Conservation (phyloP, 2,888 invertebrate species). For the Epinotia brunnichana region DNA sequence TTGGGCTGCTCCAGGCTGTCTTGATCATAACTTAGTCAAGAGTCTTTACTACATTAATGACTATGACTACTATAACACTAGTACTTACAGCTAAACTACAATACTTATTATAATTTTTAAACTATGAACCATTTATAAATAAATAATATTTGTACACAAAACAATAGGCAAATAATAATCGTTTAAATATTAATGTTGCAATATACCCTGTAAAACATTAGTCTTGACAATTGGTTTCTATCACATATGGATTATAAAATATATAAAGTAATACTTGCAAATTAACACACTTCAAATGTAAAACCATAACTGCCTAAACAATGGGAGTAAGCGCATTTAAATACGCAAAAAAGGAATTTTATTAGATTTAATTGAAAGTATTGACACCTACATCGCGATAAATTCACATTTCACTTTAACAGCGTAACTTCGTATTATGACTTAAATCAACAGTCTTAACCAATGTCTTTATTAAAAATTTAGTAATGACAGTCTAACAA, state of each 20-base stretch:
- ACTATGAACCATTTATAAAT: not conserved
- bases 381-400: slow-evolving; percentile 75
- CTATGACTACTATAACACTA: not conserved
- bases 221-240: slow-evolving; percentile 35
- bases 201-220: slow-evolving; percentile 30
- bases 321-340: slow-evolving; percentile 14
- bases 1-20: slow-evolving; percentile 7
- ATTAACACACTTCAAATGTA: slow-evolving; percentile 26
- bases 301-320: slow-evolving; percentile 22
- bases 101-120: not conserved
- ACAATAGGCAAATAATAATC: slow-evolving; percentile 18
- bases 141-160: slow-evolving; percentile 4
- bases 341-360: slow-evolving; percentile 3
- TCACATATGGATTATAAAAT: not conserved
- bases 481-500: slow-evolving; percentile 74
- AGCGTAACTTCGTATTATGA: slow-evolving; percentile 61
- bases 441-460: slow-evolving; percentile 59
- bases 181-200: slow-evolving; percentile 17
- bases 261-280: slow-evolving; percentile 8
- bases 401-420: slow-evolving; percentile 76
- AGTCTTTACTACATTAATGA: slow-evolving; percentile 10
- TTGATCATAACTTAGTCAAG: slow-evolving; percentile 25
- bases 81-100: slow-evolving; percentile 20
- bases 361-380: slow-evolving; percentile 24
- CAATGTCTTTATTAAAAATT: slow-evolving; percentile 70